phyloP scores from a whole-genome alignment of 1,140 invertebrate genomes.

The Lasaia peninsularis region DNA sequence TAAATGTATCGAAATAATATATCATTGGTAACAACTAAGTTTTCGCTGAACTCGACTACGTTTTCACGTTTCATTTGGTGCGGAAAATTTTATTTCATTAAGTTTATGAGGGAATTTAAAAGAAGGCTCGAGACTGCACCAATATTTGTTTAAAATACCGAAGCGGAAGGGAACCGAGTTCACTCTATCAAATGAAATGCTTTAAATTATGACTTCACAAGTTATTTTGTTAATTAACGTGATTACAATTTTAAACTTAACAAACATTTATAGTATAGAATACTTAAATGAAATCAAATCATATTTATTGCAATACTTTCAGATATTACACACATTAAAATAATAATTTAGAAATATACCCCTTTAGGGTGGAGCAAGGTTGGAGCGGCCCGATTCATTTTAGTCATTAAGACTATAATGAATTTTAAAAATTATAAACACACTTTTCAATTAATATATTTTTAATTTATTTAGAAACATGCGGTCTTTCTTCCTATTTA shows the following conservation, averaged over 20 bases:
- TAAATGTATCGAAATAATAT: neutral
- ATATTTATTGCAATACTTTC: too few species aligned
- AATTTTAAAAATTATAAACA: too few species aligned
- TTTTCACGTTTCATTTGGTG: slow-evolving; percentile 25
- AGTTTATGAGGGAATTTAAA: slow-evolving; percentile 15
- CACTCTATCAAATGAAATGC: neutral
- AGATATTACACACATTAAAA: too few species aligned
- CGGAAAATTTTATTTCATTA: slow-evolving; percentile 25
- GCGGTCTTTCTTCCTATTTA: too few species aligned
- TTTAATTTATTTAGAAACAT: too few species aligned
- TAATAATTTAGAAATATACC: too few species aligned
- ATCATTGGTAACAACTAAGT: slow-evolving; percentile 18
- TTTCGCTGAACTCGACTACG: slow-evolving; percentile 18
- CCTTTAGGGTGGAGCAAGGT: too few species aligned
- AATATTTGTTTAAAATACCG: slow-evolving; percentile 22
- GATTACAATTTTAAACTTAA: neutral
- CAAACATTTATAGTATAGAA: too few species aligned
- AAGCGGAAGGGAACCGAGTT: neutral
- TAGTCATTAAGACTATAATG: too few species aligned
- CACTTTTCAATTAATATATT: too few species aligned
- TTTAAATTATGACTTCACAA: neutral
- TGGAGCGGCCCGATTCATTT: too few species aligned
- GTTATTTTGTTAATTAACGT: neutral
- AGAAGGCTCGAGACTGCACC: slow-evolving; percentile 15
- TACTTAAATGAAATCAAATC: too few species aligned